Evolutionary conservation across 2,797 vertebrate species (phyloP), one percentile per base, ranked within the genome.

Genomic region (Premnoplex brunnescens): DNA sequence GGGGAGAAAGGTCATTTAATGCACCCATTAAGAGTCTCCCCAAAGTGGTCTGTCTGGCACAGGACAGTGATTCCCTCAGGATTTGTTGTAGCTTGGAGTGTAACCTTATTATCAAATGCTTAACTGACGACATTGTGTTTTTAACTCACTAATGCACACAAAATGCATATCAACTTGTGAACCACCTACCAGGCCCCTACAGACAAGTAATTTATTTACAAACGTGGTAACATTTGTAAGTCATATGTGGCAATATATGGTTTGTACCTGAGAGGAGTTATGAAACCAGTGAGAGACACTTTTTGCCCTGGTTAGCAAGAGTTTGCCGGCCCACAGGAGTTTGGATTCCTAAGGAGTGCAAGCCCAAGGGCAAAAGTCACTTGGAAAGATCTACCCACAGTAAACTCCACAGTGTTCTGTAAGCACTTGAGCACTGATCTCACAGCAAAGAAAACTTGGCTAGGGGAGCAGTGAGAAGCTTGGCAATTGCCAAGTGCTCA

Each of bases 241-340:
- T 26, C 27, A 46, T 0, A 0, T 18, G 11, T 71, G 41, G 30
- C 55, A 56, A 11, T 22, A 23, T 23, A 32, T 32, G 46, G 17
- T 73, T 93, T 77, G 69, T 74, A 63, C 18, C n/a, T 0, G 2
- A 52, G 23, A 74, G 14, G 39, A 91, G 24, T n/a, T 37, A 58
- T 6, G 3, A 62, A 80, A 68, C 0, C 2, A 74, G 17, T 10
- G 44, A 11, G 20, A 68, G 11, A 34, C 2, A 18, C 32, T 52
- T 81, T 71, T 67, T 89, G 13, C 46, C 27, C 14, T 15, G 4
- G 10, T 44, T 77, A 59, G 10, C n/a, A 37, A 66, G 32, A 22
- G 19, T 71, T 89, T 88, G 12, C 48, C 49, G 58, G 52, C 24
- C 27, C 15, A 5, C 2, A 3, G 46, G 15, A 46, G 14, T 63